Evolutionary conservation across 2,113 vertebrate species (phyloP), one percentile per base, ranked within the genome.

Genomic region (Oreochromis tanganicae): DNA sequence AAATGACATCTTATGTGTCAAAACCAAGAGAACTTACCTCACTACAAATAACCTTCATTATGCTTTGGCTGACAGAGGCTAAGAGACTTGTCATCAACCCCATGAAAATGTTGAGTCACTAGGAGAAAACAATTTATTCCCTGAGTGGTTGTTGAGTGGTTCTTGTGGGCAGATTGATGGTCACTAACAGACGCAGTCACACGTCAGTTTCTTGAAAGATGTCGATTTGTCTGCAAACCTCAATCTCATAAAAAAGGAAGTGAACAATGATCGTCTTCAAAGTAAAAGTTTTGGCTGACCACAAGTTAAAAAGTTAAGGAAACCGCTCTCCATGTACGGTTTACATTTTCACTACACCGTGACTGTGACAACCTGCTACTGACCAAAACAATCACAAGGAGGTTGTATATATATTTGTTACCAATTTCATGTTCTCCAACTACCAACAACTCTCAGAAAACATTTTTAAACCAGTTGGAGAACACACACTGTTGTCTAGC

Each of bases 251-350:
- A 36, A 46, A 73, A 24, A 27, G 13, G 21, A 73, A 10, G 13
- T 6, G 4, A 41, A 73, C 41, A 46, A 29, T 27, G 13, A 27
- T 73, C 21, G 4, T 46, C 14, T 73, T 48, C 1, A 73, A 73
- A 48, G 68, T 48, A 46, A 75, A 75, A 75, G 41, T 29, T 29
- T 4, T 73, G 21, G 14, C 14, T 75, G 14, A 75, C 9, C 41
- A 27, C 41, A 61, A 61, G 29, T 46, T 16, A 0, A 46, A 46
- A 43, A 27, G 12, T 68, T 0, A n/a, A 68, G 34, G 34, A 21
- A 4, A 14, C 12, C n/a, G 5, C 9, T 71, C 2, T 71, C 5
- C 66, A 14, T 71, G 12, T 43, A 5, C 6, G 0, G 17, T 0
- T 38, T 38, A 21, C 12, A 9, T n/a, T 54, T 54, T 54, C 52